phyloP scores from a whole-genome alignment of 2,888 invertebrate genomes.

The Standfussiana lucernea region DNA sequence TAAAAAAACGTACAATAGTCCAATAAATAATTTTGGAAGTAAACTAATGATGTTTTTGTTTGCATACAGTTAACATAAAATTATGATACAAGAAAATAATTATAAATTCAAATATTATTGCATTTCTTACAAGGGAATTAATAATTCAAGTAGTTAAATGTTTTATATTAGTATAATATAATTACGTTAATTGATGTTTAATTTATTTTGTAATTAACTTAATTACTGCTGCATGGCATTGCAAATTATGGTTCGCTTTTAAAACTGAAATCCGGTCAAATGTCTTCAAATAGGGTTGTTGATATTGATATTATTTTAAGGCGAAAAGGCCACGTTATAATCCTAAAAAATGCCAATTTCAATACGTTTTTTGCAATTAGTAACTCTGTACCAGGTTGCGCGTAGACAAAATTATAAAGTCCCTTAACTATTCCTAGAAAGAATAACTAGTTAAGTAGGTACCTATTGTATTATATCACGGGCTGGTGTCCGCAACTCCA shows the following conservation, averaged over 20 bases:
- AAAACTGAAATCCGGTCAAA: neutral
- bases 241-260: constrained; percentile 3
- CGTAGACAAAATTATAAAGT: neutral
- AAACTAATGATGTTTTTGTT: constrained; percentile 14
- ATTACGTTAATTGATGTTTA: constrained; percentile 5
- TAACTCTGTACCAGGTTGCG: neutral
- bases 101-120: neutral
- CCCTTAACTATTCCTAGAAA: neutral
- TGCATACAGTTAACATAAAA: constrained; percentile 12
- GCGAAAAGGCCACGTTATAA: neutral
- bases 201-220: constrained; percentile 30
- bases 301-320: neutral
- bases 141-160: constrained; percentile 6
- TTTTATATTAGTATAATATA: constrained; percentile 9
- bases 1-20: constrained; percentile 23
- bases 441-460: neutral
- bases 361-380: neutral
- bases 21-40: constrained; percentile 14
- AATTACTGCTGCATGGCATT: constrained; percentile 14
- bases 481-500: too few relatives aligned
- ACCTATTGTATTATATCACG: too few relatives aligned
- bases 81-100: neutral
- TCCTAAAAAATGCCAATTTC: neutral
- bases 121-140: neutral
- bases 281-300: neutral